Evolutionary conservation across 2,113 vertebrate genomes (phyloP).

Genomic region (Ivindomyrus marchei): DNA sequence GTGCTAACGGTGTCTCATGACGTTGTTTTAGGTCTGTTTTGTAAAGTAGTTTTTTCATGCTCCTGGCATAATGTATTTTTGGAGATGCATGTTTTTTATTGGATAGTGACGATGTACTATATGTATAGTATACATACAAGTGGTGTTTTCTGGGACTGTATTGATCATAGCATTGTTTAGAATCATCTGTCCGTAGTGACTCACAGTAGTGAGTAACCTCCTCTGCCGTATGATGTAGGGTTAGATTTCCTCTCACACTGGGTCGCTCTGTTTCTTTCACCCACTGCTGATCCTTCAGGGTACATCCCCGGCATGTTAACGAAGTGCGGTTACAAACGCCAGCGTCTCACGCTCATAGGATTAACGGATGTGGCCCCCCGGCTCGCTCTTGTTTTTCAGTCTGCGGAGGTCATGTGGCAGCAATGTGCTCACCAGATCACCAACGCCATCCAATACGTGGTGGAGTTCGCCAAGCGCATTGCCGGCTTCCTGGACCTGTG

Average conservation of each 20-base stretch:
- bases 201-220: neutral
- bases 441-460: conserved; percentile 85
- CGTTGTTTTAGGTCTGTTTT: neutral
- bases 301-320: neutral
- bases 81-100: neutral
- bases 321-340: neutral
- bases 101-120: neutral
- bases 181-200: neutral
- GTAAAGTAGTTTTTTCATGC: neutral
- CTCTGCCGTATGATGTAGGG: neutral
- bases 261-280: neutral
- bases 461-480: conserved; percentile 85
- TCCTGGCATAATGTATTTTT: neutral
- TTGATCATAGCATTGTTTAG: neutral
- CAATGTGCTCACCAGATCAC: conserved; percentile 78
- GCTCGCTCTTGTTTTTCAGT: conserved; percentile 50
- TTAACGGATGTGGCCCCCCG: neutral
- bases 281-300: neutral
- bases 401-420: conserved; percentile 82
- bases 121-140: neutral
- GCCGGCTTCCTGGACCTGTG: conserved; percentile 86
- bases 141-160: neutral
- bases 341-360: neutral
- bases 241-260: neutral
- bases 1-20: neutral